Evolutionary conservation across 2,888 invertebrate species (phyloP).

Genomic region (Junonia oenone): DNA sequence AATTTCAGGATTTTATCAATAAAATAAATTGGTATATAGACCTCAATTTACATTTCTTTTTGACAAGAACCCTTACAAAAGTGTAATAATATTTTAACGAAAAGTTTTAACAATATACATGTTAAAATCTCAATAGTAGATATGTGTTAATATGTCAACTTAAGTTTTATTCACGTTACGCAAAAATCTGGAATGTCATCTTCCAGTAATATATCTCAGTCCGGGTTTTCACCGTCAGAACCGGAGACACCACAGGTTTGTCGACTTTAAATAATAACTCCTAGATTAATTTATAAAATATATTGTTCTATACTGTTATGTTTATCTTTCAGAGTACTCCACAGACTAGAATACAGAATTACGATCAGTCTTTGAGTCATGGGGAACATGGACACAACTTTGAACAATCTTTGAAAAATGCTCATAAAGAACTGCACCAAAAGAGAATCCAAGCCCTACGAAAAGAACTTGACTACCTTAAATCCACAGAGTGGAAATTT

Average conservation of each 20-base stretch:
- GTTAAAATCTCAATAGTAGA: too few relatives aligned
- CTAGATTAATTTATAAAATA: neutral
- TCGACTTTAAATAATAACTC: neutral
- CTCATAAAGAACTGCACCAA: slow-evolving; percentile 83
- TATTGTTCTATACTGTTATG: neutral
- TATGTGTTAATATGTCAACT: neutral
- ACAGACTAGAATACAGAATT: slow-evolving; percentile 54
- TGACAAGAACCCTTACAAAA: too few relatives aligned
- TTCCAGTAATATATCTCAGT: slow-evolving; percentile 68
- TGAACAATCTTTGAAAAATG: slow-evolving; percentile 76
- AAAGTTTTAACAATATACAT: too few relatives aligned
- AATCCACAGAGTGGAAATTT: slow-evolving; percentile 90
- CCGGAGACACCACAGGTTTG: slow-evolving; percentile 65
- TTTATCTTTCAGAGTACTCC: slow-evolving; percentile 46
- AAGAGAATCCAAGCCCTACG: slow-evolving; percentile 85
- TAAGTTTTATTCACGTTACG: too few relatives aligned
- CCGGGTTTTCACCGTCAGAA: slow-evolving; percentile 66
- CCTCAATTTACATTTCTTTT: too few relatives aligned
- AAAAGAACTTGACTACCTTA: slow-evolving; percentile 88
- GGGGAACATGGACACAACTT: slow-evolving; percentile 75
- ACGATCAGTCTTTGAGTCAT: slow-evolving; percentile 72
- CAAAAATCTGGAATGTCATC: slow-evolving; percentile 56
- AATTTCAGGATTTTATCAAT: too few relatives aligned
- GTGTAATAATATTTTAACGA: too few relatives aligned
- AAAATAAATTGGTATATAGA: too few relatives aligned